phyloP scores from a whole-genome alignment of 2,888 invertebrate genomes.

The Panopea generosa region DNA sequence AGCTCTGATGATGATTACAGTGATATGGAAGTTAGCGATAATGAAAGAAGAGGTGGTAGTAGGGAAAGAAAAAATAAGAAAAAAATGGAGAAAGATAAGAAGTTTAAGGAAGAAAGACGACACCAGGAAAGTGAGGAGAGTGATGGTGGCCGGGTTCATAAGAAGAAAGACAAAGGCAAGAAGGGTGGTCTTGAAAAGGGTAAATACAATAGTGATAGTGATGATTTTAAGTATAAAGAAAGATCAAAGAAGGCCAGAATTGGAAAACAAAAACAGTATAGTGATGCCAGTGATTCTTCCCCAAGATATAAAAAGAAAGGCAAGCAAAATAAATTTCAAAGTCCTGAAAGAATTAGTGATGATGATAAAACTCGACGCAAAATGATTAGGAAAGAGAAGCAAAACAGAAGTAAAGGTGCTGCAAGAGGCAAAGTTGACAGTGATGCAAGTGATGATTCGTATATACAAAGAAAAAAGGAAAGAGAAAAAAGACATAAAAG shows the following conservation, averaged over 20 bases:
- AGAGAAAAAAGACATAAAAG: conserved; percentile 22
- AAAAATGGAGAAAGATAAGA: conserved; percentile 15
- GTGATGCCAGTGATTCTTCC: conserved; percentile 32
- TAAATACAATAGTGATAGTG: conserved; percentile 11
- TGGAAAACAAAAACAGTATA: conserved; percentile 4
- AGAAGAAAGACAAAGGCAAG: conserved; percentile 13
- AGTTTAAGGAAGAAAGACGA: conserved; percentile 8
- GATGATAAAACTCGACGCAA: background rate
- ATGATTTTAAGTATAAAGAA: conserved; percentile 24
- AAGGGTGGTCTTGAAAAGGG: conserved; percentile 2
- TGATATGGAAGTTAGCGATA: conserved; percentile 6
- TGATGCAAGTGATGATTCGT: conserved; percentile 19
- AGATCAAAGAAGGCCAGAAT: conserved; percentile 16
- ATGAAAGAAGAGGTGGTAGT: no score
- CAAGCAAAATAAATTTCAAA: conserved; percentile 14
- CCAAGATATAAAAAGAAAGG: conserved; percentile 32
- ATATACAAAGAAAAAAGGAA: conserved; percentile 10
- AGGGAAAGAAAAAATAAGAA: conserved; percentile 17
- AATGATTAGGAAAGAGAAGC: conserved; percentile 17
- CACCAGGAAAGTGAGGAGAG: conserved; percentile 30
- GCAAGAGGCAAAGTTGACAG: conserved; percentile 25
- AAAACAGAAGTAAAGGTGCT: background rate
- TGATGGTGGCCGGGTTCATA: conserved; percentile 22
- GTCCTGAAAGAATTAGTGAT: conserved; percentile 15
- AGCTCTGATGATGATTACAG: conserved; percentile 35